A percentile compares a stretch with the other conserved stretches of the same genome.
Conservation (phyloP, 2,888 invertebrate genomes). For the Callimorpha dominula region DNA sequence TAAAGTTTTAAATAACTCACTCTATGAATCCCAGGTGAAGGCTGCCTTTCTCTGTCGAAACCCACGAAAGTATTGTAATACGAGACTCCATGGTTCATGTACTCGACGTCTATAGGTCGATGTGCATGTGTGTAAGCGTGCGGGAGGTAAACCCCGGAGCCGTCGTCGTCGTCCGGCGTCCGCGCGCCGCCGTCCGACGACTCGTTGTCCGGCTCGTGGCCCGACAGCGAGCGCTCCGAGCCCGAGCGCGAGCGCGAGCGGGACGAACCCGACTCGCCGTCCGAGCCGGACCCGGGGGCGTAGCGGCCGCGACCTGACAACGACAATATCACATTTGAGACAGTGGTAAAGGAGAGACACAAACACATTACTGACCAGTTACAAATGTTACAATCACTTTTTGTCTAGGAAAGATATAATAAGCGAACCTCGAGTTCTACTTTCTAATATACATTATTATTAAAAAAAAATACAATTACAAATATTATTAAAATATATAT, state of each 20-base stretch:
- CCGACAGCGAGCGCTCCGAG: constrained; percentile 89
- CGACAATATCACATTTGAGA: not conserved
- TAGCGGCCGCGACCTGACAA: constrained; percentile 89
- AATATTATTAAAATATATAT: too few species aligned
- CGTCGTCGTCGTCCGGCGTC: constrained; percentile 90
- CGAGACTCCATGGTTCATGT: constrained; percentile 86
- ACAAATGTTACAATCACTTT: too few species aligned
- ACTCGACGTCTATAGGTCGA: constrained; percentile 75
- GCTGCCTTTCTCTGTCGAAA: constrained; percentile 83
- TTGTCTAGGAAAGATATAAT: too few species aligned
- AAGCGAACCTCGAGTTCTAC: too few species aligned
- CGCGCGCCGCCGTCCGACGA: constrained; percentile 91
- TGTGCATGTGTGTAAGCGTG: constrained; percentile 89
- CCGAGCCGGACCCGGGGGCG: constrained; percentile 85
- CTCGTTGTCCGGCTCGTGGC: constrained; percentile 92
- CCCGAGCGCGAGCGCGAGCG: constrained; percentile 87
- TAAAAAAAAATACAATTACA: too few species aligned
- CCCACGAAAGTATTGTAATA: constrained; percentile 88
- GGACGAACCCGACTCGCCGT: constrained; percentile 90
- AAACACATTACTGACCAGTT: too few species aligned
- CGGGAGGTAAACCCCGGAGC: constrained; percentile 88
- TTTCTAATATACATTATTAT: too few species aligned
- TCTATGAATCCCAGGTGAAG: constrained; percentile 80
- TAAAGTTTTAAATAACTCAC: constrained; percentile 61
- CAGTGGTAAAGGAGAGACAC: too few species aligned